These are phyloP conservation scores for Setophaga petechia DNA, from an alignment of 2,113 vertebrate species.

Conservation along the genomic window DNA sequence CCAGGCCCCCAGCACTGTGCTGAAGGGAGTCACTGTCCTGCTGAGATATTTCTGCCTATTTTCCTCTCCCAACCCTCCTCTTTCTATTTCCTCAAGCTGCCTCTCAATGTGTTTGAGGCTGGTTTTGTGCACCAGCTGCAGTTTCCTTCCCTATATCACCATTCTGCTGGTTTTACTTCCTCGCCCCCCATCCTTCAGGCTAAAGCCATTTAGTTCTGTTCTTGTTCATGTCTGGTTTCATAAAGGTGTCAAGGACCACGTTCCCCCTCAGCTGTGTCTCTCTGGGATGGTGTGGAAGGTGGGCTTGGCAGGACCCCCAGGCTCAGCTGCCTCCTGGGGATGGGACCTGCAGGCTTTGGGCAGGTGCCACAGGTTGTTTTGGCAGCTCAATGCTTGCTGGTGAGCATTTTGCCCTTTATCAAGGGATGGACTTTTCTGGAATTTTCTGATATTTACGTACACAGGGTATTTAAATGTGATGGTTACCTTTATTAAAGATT, in stretches of 20 bases:
- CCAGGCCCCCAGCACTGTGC: not conserved
- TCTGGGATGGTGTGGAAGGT: fast-evolving
- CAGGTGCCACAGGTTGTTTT: not conserved
- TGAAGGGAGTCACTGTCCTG: not conserved
- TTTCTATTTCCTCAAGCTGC: not conserved
- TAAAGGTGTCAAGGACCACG: not conserved
- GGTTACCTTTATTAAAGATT: not conserved
- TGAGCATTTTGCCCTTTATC: not conserved
- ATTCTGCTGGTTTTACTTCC: slow-evolving; percentile 2
- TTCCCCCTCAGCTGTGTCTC: not conserved
- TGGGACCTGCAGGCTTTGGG: not conserved
- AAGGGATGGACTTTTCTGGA: not conserved
- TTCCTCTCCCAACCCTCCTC: not conserved
- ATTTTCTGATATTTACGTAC: not conserved
- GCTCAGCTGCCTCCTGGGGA: not conserved
- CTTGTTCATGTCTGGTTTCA: not conserved
- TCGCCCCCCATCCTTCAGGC: fast-evolving
- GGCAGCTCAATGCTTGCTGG: not conserved
- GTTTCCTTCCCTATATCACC: not conserved
- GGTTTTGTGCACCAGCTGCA: not conserved
- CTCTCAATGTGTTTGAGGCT: not conserved
- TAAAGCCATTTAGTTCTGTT: not conserved
- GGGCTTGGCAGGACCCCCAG: not conserved
- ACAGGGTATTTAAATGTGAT: not conserved
- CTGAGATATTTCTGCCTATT: not conserved